Evolutionary conservation across 2,888 invertebrate species (phyloP), one percentile per base, ranked within the genome.

Genomic region (Agonopterix subpropinquella): DNA sequence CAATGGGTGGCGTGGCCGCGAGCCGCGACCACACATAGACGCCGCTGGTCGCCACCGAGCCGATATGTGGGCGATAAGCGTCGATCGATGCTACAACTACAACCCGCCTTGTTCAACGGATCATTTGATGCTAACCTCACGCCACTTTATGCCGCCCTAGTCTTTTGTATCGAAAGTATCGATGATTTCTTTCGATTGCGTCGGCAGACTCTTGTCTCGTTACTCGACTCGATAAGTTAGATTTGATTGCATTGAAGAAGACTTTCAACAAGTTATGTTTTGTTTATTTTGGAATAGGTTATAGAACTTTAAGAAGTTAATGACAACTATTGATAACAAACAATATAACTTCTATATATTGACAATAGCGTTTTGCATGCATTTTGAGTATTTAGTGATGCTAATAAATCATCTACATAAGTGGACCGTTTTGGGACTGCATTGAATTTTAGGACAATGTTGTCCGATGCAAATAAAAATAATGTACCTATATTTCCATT

Each of bases 101-200:
- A 28, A 57, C 47, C 53, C 56, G 55, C 51, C 53, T 56, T 53
- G 46, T 44, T 45, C 47, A 45, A 50, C 43, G 48, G 42, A 45
- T 46, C 53, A 58, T 51, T 53, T 55, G 49, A 50, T 51, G 47
- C 47, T 51, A 52, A 72, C 66, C 73, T 76, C 66, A 62, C 67
- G 61, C 60, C 57, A 59, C 53, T 53, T 67, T 65, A 71, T 80
- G 73, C 64, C 51, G 62, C 64, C 73, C 71, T 77, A 65, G 67
- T 79, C 58, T 65, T 65, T 69, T 61, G 61, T 73, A 76, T 77
- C 71, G 75, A 72, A 64, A 63, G 62, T 70, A 78, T 79, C 69
- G 69, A 73, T 72, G 65, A 64, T 62, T 67, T 62, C 53, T 53
- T 11, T 58, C 53, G 53, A 53, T 53, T 56, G 36, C 43, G 53